Evolutionary conservation across 1,140 invertebrate genomes (phyloP), one percentile per base, ranked within the genome.

Genomic region (Lordiphosa stackelbergi): DNA sequence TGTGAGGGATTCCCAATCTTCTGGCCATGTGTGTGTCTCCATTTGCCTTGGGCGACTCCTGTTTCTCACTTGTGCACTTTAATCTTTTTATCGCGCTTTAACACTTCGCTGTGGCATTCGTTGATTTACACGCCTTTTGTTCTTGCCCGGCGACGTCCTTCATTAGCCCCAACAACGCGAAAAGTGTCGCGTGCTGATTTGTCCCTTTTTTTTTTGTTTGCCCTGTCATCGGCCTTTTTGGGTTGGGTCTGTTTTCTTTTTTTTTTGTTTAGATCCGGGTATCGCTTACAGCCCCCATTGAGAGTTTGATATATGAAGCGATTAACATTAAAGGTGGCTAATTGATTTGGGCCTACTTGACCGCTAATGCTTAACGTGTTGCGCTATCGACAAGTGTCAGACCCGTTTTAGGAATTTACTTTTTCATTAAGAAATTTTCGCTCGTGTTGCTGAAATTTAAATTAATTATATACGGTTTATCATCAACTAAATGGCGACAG

Each of bases 1-100:
- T 31, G 19, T 34, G 24, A 9, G 11, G 8, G 6, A 42, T 10
- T 58, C 22, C 28, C 34, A 7, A 31, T 31, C 22, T 16, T 22
- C 11, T 42, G 31, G 42, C 36, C 42, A 34, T 52, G 59, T 59
- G 57, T 49, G 36, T 57, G 48, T 68, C 63, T 68, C 64, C 60
- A 68, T 68, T 68, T 59, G 64, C 47, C 35, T 58, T 56, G 42
- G 61, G 35, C 53, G 36, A 13, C 53, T n/a, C 22, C 40, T 31
- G 43, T 45, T 45, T 31, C 43, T 19, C 48, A 12, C 35, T 51
- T 51, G 19, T 78, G 64, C 51, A 75, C 63, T 83, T 83, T 84
- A 83, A 83, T 83, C 77, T 83, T 83, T 83, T 83, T 83, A 83
- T 83, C 77, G 78, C 70, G 59, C 65, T 77, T 71, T 55, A 73